A percentile compares a stretch with the other conserved stretches of the same genome.
Conservation (phyloP, 2,113 vertebrate genomes). For the Ptilorrhoa leucosticta region DNA sequence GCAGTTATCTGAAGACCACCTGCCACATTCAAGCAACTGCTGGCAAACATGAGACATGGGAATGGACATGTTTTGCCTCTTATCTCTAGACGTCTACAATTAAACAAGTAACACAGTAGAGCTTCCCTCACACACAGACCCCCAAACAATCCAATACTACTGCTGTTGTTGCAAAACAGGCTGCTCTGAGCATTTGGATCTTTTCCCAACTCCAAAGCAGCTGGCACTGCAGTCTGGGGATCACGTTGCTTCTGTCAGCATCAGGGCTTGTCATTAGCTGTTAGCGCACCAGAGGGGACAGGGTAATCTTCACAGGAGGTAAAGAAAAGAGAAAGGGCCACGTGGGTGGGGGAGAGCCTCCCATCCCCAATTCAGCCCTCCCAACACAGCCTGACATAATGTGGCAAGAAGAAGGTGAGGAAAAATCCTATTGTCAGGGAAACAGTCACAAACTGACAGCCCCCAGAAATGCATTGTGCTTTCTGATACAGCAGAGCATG, state of each 20-base stretch:
- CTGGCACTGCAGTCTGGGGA: neutral
- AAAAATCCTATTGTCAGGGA: neutral
- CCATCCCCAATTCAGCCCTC: neutral
- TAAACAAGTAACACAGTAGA: neutral
- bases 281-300: neutral
- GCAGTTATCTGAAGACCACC: neutral
- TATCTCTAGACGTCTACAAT: neutral
- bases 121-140: neutral
- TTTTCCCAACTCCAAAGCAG: conserved; percentile 5
- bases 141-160: neutral
- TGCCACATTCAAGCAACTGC: neutral
- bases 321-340: neutral
- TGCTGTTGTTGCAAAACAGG: neutral
- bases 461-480: neutral
- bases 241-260: neutral
- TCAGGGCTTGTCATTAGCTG: neutral
- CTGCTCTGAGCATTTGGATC: neutral
- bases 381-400: neutral
- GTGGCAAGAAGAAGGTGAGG: neutral
- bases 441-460: neutral
- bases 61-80: neutral
- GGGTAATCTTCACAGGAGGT: neutral
- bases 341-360: neutral
- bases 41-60: neutral
- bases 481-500: neutral